Conservation (phyloP, 2,797 vertebrate species). For the Notamacropus eugenii region DNA sequence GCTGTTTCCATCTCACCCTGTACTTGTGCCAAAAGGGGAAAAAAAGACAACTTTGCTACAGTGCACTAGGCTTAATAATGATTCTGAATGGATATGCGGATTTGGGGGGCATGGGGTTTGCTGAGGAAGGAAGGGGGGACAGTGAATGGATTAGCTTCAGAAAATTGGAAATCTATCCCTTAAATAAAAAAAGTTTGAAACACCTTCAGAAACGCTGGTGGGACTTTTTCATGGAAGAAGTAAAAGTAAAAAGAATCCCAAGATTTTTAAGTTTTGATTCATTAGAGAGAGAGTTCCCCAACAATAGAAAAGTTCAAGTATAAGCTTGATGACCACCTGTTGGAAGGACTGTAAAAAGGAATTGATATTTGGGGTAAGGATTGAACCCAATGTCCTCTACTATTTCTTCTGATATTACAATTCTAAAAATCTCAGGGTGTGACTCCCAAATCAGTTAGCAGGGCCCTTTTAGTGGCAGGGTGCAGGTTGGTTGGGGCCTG, state of each 20-base stretch:
- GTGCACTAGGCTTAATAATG: neutral
- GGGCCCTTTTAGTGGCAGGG: neutral
- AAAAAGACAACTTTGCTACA: neutral
- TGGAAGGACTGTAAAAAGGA: neutral
- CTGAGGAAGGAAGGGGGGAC: neutral
- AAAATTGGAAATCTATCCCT: neutral
- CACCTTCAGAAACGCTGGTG: neutral
- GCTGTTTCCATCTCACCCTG: neutral
- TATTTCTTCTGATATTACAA: neutral
- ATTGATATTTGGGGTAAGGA: neutral
- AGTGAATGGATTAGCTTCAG: neutral
- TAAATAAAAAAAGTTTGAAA: neutral
- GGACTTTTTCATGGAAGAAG: neutral
- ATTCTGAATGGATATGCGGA: neutral
- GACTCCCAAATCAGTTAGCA: neutral
- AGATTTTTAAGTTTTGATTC: neutral
- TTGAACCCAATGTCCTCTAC: neutral
- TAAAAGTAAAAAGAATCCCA: neutral
- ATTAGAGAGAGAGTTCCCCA: neutral
- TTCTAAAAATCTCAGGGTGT: neutral
- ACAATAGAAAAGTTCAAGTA: neutral
- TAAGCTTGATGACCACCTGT: neutral
- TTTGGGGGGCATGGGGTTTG: neutral
- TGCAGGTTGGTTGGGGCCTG: neutral
- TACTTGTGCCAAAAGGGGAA: fast-evolving